Percentiles rank a stretch among this genome's conserved stretches.
These are phyloP conservation scores for Strongylocentrotus purpuratus DNA, from an alignment of 35 echinoderm and acorn worm species.

Conservation along the genomic window DNA sequence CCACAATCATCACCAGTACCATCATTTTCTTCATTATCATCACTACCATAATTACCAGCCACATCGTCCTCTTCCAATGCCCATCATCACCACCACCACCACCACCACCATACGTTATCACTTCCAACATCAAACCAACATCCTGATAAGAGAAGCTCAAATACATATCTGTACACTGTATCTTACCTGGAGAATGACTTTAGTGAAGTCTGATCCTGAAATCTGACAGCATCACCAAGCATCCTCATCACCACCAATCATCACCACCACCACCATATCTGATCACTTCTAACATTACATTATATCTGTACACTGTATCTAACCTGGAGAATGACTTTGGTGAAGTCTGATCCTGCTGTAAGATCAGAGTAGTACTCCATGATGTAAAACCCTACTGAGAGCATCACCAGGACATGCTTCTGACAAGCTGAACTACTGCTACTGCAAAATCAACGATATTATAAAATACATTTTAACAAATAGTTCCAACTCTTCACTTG, in stretches of 20 bases:
- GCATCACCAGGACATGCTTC: constrained; percentile 84
- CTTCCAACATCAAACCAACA: no score
- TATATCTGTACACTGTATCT: background rate
- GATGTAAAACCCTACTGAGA: constrained; percentile 89
- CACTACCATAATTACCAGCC: no score
- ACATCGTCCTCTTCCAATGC: no score
- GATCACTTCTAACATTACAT: no score
- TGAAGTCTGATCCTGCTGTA: constrained; percentile 74
- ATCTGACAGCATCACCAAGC: constrained; percentile 84
- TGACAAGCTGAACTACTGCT: constrained; percentile 77
- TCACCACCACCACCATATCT: no score
- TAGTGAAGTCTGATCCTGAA: constrained; percentile 76
- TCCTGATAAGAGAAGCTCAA: no score
- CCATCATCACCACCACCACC: constrained; percentile 66
- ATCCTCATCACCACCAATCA: no score
- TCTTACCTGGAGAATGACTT: constrained; percentile 76
- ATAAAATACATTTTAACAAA: background rate
- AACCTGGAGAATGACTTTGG: constrained; percentile 81
- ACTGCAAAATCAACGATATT: constrained; percentile 53
- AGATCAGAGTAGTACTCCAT: constrained; percentile 90
- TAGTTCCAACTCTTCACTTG: background rate
- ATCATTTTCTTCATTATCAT: no score
- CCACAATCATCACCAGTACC: no score
- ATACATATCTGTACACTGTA: background rate
- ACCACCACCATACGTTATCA: no score